Conservation (phyloP, 2,888 invertebrate species). For the Sinodicranocentrus sp. region DNA sequence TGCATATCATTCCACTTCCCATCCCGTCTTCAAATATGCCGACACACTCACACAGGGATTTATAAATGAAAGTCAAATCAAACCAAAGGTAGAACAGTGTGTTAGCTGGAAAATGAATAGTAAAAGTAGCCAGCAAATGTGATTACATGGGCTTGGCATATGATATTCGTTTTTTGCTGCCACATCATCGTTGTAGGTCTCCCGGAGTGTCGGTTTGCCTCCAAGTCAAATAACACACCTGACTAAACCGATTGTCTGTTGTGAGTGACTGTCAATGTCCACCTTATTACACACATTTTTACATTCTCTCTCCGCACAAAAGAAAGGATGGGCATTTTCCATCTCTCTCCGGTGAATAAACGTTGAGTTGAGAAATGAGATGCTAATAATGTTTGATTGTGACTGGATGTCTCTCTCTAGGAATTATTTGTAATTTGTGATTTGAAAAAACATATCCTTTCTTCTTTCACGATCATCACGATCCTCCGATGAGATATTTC, state of each 20-base stretch:
- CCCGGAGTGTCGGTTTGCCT: conserved; percentile 68
- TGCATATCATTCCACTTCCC: conserved; percentile 15
- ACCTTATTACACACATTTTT: conserved; percentile 32
- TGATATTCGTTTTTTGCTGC: conserved; percentile 28
- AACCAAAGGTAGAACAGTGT: background rate
- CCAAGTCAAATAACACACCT: conserved; percentile 62
- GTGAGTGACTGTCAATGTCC: conserved; percentile 58
- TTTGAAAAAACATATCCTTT: conserved; percentile 52
- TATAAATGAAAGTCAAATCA: conserved; percentile 1
- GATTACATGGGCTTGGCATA: conserved; percentile 62
- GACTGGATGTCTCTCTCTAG: conserved; percentile 55
- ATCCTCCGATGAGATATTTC: background rate
- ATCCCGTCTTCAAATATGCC: conserved; percentile 18
- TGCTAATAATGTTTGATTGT: conserved; percentile 67
- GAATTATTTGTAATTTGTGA: conserved; percentile 63
- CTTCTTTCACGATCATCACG: conserved; percentile 19
- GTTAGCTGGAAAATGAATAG: conserved; percentile 18
- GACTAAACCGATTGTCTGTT: conserved; percentile 48
- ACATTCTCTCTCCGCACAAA: background rate
- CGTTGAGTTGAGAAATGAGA: conserved; percentile 49
- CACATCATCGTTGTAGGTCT: conserved; percentile 55
- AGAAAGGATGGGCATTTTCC: background rate
- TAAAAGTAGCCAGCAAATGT: conserved; percentile 33
- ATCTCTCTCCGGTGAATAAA: background rate
- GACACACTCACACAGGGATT: background rate